Percentiles rank a stretch among this genome's conserved stretches.
phyloP scores from a whole-genome alignment of 2,888 invertebrate species.

The Lasiommata megera region DNA sequence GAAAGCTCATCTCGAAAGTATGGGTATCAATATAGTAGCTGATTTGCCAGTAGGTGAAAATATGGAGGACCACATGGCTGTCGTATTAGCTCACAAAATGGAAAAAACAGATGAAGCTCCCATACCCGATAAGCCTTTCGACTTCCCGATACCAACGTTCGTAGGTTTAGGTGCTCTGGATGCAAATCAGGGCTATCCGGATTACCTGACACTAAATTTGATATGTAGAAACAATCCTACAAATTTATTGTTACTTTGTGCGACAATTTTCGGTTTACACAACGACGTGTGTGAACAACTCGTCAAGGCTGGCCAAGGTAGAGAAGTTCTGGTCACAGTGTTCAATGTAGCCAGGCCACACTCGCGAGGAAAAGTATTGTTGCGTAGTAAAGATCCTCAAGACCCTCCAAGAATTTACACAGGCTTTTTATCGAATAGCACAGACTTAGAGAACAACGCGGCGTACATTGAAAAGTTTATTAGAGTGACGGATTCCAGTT shows the following conservation, averaged over 20 bases:
- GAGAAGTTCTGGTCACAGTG: slow-evolving; percentile 30
- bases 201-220: slow-evolving; percentile 46
- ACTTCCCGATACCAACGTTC: slow-evolving; percentile 38
- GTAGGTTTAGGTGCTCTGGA: slow-evolving; percentile 75
- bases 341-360: slow-evolving; percentile 53
- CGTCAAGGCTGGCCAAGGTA: slow-evolving; percentile 31
- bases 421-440: slow-evolving; percentile 32
- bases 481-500: slow-evolving; percentile 37
- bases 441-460: slow-evolving; percentile 39
- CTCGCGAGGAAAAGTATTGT: slow-evolving; percentile 74
- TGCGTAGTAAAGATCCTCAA: slow-evolving; percentile 75
- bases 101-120: slow-evolving; percentile 20
- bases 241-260: slow-evolving; percentile 29
- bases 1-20: slow-evolving; percentile 44
- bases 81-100: slow-evolving; percentile 41
- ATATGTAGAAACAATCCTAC: slow-evolving; percentile 33
- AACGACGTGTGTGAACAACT: slow-evolving; percentile 39
- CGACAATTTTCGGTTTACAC: slow-evolving; percentile 32
- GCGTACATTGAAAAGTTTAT: slow-evolving; percentile 38
- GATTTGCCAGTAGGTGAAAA: slow-evolving; percentile 67
- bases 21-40: slow-evolving; percentile 50
- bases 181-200: slow-evolving; percentile 69
- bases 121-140: slow-evolving; percentile 53
- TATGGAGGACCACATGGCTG: slow-evolving; percentile 64
- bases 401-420: slow-evolving; percentile 38